A percentile compares a stretch with the other conserved stretches of the same genome.
Evolutionary conservation across 2,797 vertebrate species (phyloP).

Genomic region (Premnoplex brunnescens): DNA sequence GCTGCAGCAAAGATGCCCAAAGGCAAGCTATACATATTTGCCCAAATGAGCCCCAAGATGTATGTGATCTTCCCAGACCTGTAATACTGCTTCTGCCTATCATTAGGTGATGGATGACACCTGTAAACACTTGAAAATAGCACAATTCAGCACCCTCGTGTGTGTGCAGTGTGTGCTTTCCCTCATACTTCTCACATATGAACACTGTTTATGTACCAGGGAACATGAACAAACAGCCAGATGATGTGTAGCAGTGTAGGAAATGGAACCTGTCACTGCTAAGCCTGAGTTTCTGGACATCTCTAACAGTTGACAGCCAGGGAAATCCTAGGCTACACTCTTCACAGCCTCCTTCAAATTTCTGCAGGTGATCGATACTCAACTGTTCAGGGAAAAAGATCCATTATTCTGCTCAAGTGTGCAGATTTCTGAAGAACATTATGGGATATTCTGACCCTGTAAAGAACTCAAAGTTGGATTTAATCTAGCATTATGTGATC

Average conservation of each 20-base stretch:
- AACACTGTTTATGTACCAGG: not conserved
- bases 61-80: not conserved
- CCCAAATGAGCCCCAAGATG: not conserved
- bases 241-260: accelerated
- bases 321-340: not conserved
- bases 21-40: not conserved
- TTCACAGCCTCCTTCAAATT: not conserved
- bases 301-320: not conserved
- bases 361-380: not conserved
- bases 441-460: not conserved
- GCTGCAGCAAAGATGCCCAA: not conserved
- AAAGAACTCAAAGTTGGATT: not conserved
- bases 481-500: not conserved
- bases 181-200: accelerated
- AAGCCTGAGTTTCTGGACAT: not conserved
- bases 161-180: not conserved
- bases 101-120: not conserved
- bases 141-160: accelerated
- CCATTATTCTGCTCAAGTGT: not conserved
- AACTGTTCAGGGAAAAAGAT: not conserved
- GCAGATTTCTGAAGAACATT: not conserved
- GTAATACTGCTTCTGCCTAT: not conserved
- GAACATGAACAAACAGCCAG: not conserved
- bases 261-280: not conserved
- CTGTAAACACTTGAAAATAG: not conserved